Conservation (phyloP, 1,140 invertebrate species). For the Zaprionus vittiger region DNA sequence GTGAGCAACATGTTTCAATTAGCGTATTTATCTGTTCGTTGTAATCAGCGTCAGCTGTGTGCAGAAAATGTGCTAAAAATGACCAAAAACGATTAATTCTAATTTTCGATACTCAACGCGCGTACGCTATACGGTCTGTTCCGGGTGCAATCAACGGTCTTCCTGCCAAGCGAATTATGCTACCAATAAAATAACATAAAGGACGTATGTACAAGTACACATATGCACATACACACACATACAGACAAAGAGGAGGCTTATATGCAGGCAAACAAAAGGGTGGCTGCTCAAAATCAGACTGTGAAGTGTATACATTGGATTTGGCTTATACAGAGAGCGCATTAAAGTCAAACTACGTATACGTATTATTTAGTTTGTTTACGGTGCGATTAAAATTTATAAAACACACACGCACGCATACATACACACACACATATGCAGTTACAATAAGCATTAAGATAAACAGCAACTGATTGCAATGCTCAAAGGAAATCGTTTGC, state of each 20-base stretch:
- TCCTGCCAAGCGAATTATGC: slow-evolving; percentile 35
- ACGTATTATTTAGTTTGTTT: slow-evolving; percentile 35
- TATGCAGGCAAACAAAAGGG: slow-evolving; percentile 9
- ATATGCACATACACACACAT: background rate
- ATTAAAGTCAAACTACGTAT: slow-evolving; percentile 25
- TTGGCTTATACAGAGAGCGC: slow-evolving; percentile 15
- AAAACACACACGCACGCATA: background rate
- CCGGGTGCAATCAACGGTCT: slow-evolving; percentile 14
- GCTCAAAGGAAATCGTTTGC: slow-evolving; percentile 3
- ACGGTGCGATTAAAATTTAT: slow-evolving; percentile 21
- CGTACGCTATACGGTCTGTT: background rate
- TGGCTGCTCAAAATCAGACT: slow-evolving; percentile 7
- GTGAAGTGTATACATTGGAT: slow-evolving; percentile 16
- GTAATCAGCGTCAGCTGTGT: background rate
- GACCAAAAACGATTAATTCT: background rate
- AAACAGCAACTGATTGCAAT: slow-evolving; percentile 14
- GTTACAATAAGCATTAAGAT: slow-evolving; percentile 4
- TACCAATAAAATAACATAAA: slow-evolving; percentile 18
- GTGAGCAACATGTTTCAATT: background rate
- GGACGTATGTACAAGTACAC: background rate
- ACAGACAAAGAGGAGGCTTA: background rate
- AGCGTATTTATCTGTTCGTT: background rate
- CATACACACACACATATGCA: background rate
- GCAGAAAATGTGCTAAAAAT: background rate
- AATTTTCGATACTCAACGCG: background rate